A percentile compares a stretch with the other conserved stretches of the same genome.
Evolutionary conservation across 2,113 vertebrate species (phyloP).

Genomic region (Paradoxurus hermaphroditus): DNA sequence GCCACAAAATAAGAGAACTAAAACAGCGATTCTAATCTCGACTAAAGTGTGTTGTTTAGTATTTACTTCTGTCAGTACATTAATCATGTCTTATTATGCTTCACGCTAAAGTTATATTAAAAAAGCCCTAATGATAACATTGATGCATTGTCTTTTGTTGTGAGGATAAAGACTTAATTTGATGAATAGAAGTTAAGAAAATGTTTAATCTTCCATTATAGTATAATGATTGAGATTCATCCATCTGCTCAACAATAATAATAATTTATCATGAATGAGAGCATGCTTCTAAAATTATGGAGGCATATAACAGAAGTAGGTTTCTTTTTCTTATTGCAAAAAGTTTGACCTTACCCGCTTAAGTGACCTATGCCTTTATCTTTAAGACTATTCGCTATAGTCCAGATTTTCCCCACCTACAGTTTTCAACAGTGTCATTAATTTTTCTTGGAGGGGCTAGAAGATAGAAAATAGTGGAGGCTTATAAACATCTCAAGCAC

Average conservation of each 20-base stretch:
- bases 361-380: background rate
- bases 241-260: constrained; percentile 84
- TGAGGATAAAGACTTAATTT: constrained; percentile 84
- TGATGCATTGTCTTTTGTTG: constrained; percentile 81
- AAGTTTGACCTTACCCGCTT: constrained; percentile 46
- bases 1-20: background rate
- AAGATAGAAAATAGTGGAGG: constrained; percentile 24
- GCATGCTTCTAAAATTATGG: constrained; percentile 77
- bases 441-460: background rate
- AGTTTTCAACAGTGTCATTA: background rate
- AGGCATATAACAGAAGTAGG: constrained; percentile 76
- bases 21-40: constrained; percentile 1
- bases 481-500: background rate
- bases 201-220: constrained; percentile 87
- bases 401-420: background rate
- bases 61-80: constrained; percentile 67
- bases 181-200: constrained; percentile 86
- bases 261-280: constrained; percentile 80
- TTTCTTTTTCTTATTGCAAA: constrained; percentile 74
- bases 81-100: constrained; percentile 70
- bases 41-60: constrained; percentile 47
- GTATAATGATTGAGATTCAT: constrained; percentile 85
- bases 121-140: constrained; percentile 78
- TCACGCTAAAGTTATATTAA: constrained; percentile 69
- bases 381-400: background rate